Percentiles rank a stretch among this genome's conserved stretches.
These are phyloP conservation scores for Tragopan temminckii DNA, from an alignment of 2,797 vertebrate genomes.

Conservation along the genomic window DNA sequence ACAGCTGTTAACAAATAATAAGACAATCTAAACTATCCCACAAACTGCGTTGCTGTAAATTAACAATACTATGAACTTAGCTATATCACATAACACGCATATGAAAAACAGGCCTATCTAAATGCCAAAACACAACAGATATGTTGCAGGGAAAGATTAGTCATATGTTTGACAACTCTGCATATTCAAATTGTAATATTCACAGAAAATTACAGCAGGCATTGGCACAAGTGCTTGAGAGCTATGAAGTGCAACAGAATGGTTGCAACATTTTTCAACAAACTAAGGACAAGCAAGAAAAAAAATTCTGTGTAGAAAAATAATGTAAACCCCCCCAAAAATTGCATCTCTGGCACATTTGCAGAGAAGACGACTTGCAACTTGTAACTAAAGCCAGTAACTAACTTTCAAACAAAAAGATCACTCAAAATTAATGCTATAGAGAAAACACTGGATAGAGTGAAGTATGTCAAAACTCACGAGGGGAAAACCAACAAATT, in stretches of 20 bases:
- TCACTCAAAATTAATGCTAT: conserved; percentile 1
- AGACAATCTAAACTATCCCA: conserved; percentile 1
- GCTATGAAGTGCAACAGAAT: background rate
- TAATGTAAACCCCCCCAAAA: background rate
- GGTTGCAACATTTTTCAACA: background rate
- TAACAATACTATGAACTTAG: background rate
- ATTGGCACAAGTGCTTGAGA: background rate
- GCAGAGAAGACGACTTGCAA: background rate
- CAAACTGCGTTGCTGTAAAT: conserved; percentile 15
- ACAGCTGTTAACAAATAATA: background rate
- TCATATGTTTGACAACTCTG: conserved; percentile 51
- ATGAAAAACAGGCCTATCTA: conserved; percentile 12
- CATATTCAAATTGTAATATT: conserved; percentile 9
- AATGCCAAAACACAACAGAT: conserved; percentile 58
- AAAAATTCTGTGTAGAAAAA: background rate
- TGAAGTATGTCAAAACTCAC: background rate
- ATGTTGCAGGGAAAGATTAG: conserved; percentile 44
- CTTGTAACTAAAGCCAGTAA: background rate
- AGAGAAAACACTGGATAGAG: background rate
- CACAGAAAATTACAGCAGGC: conserved; percentile 21
- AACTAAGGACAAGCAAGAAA: background rate
- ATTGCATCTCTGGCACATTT: background rate
- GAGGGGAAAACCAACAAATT: background rate
- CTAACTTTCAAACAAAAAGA: background rate
- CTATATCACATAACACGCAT: background rate